Conservation (phyloP, 2,888 invertebrate genomes). For the Augiades crinisus region DNA sequence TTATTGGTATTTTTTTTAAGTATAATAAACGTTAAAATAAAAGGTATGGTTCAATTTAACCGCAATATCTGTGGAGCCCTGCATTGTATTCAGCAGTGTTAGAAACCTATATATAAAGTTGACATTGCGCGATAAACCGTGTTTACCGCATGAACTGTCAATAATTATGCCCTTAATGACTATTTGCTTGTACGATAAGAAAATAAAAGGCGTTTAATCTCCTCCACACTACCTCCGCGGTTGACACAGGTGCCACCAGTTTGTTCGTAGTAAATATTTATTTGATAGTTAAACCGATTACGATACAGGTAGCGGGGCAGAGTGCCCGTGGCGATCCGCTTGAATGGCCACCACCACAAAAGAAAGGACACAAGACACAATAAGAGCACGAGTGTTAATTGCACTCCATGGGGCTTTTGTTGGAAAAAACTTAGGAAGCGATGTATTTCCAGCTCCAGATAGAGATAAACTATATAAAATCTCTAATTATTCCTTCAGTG, state of each 20-base stretch:
- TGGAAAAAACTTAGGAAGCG: conserved; percentile 14
- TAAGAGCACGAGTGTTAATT: conserved; percentile 44
- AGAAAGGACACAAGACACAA: conserved; percentile 41
- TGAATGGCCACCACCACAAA: conserved; percentile 45
- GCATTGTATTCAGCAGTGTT: too few relatives aligned
- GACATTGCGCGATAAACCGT: too few relatives aligned
- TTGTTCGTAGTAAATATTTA: conserved; percentile 8
- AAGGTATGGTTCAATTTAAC: too few relatives aligned
- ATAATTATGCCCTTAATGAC: too few relatives aligned
- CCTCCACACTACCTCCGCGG: neutral
- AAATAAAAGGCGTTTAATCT: neutral
- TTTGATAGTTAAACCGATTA: conserved; percentile 29
- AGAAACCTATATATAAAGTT: too few relatives aligned
- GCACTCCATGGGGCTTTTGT: conserved; percentile 35
- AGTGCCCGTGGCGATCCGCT: conserved; percentile 41
- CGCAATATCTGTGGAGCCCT: too few relatives aligned
- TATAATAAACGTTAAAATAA: too few relatives aligned
- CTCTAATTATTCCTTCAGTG: too few relatives aligned
- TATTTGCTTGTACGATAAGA: too few relatives aligned
- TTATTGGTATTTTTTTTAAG: too few relatives aligned
- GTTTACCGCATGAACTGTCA: too few relatives aligned
- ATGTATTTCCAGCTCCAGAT: neutral
- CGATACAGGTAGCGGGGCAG: conserved; percentile 30
- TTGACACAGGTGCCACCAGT: neutral
- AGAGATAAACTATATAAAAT: too few relatives aligned